phyloP scores from a whole-genome alignment of 2,888 invertebrate genomes.

The Thera obeliscata region DNA sequence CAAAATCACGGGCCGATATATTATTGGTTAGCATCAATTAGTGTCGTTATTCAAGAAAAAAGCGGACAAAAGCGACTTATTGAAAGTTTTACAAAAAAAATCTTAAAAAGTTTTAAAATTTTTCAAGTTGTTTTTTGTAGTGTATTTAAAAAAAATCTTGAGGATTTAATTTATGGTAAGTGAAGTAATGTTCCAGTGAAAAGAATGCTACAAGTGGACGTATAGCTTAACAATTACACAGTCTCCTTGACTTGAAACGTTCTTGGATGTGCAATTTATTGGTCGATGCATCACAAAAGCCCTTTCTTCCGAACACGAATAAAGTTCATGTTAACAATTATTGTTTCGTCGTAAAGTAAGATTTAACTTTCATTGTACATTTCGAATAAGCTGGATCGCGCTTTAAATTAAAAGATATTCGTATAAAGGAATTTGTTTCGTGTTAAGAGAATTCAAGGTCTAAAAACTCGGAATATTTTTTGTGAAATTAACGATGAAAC shows the following conservation, averaged over 20 bases:
- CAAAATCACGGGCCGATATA: too few species aligned
- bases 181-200: too few species aligned
- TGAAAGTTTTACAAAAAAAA: too few species aligned
- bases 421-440: slow-evolving; percentile 20
- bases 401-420: slow-evolving; percentile 25
- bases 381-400: slow-evolving; percentile 23
- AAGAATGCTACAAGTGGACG: slow-evolving; percentile 3
- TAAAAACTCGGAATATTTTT: neutral
- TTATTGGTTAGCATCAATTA: too few species aligned
- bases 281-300: slow-evolving; percentile 56
- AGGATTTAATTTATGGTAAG: too few species aligned
- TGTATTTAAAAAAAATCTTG: too few species aligned
- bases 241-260: slow-evolving; percentile 57
- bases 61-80: too few species aligned
- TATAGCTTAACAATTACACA: slow-evolving; percentile 44
- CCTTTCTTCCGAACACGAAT: slow-evolving; percentile 54
- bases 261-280: slow-evolving; percentile 64
- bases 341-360: slow-evolving; percentile 41
- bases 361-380: slow-evolving; percentile 38
- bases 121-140: too few species aligned
- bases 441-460: slow-evolving; percentile 6
- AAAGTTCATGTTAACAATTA: slow-evolving; percentile 51
- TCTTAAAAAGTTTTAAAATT: too few species aligned
- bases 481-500: neutral
- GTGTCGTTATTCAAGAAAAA: too few species aligned